phyloP scores from a whole-genome alignment of 2,888 invertebrate species.

The Dicyrtoma fusca region DNA sequence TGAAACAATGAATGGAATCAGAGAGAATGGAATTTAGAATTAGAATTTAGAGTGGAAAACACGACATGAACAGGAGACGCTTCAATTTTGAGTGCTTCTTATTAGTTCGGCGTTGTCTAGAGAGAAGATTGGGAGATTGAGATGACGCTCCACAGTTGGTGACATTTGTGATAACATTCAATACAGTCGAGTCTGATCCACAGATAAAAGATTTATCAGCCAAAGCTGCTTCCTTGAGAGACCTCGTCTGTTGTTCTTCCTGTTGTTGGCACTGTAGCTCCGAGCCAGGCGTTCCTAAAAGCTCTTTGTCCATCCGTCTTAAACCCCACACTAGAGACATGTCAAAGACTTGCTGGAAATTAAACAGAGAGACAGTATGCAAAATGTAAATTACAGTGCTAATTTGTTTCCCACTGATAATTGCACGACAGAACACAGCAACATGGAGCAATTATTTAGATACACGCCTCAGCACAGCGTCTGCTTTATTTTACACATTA shows the following conservation, averaged over 20 bases:
- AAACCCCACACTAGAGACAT: conserved; percentile 1
- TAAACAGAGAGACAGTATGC: conserved; percentile 8
- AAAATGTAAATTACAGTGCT: not conserved
- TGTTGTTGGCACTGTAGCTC: not conserved
- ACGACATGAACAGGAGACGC: conserved; percentile 10
- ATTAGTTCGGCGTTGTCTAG: not conserved
- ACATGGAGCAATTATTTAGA: too few relatives aligned
- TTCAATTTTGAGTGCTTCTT: conserved; percentile 14
- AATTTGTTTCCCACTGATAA: not conserved
- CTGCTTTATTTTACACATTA: too few relatives aligned
- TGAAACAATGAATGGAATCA: too few relatives aligned
- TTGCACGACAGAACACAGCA: not conserved
- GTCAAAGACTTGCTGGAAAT: conserved; percentile 47
- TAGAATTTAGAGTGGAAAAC: conserved; percentile 2
- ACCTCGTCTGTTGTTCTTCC: not conserved
- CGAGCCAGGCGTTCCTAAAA: not conserved
- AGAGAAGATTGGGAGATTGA: not conserved
- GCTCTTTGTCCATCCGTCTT: not conserved
- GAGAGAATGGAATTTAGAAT: not conserved
- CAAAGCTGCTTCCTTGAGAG: not conserved
- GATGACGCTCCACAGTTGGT: not conserved
- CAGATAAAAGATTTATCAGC: not conserved
- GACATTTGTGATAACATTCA: not conserved
- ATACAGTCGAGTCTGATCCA: not conserved
- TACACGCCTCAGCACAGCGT: too few relatives aligned